Base-by-base conservation (phyloP, 2,888 invertebrate genomes). In the Bellardia pandia region DNA sequence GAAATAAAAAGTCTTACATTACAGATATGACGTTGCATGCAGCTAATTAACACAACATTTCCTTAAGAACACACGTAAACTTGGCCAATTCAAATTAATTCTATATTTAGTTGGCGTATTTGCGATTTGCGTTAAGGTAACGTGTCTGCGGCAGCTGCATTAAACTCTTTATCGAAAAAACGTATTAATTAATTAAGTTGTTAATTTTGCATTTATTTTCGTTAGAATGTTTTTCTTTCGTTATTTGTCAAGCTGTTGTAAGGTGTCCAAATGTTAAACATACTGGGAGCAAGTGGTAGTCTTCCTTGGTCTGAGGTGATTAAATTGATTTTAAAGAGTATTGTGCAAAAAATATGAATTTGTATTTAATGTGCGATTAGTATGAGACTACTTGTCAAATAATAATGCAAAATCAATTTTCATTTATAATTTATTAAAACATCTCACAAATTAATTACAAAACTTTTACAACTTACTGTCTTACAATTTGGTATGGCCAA, bases 141-240 rank as follows among this genome's bases (percentile, higher is more conserved):
- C 69, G 82, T 82, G 89, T 89, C 86, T 82, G 89, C 89, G 90
- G 90, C 91, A 92, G 91, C 91, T 92, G 91, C 89, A 83, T 75
- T 71, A 11, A 60, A 81, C 64, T 66, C 69, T 68, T 80, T 74
- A 80, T 82, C 88, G 86, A 86, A 90, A 90, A 89, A 90, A 90
- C 91, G 6, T 76, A 13, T 69, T 48, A 82, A 92, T 92, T 92
- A 92, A 92, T 92, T 92, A 92, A 92, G 92, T 92, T 92, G 92
- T 92, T 92, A 92, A 92, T 92, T 92, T 91, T 91, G 91, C 91
- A 92, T 91, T 92, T 91, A 78, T 85, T 90, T 68, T 68, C 37
- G 1, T 48, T 23, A 48, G 6, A 58, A 81, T 40, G 7, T 51
- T 16, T 66, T 62, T 45, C 2, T 1, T 5, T 66, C 1, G 11